Base-by-base conservation (phyloP, 2,888 invertebrate genomes). In the Oligia strigilis region DNA sequence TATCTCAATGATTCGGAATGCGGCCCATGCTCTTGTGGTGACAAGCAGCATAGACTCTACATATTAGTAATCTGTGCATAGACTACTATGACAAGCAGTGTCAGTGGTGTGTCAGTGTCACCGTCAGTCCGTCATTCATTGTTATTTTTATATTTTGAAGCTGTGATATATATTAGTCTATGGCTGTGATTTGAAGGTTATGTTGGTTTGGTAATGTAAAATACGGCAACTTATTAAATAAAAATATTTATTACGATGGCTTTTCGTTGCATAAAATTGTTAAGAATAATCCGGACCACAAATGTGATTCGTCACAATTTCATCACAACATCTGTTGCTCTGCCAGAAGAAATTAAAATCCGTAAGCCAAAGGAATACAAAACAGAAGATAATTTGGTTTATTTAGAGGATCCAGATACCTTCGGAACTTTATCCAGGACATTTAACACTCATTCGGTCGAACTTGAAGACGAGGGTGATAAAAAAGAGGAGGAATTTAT, bases 401-500 rank as follows among this genome's bases (percentile, higher is more conserved):
- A 92, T 88, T 84, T 93, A 64, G 95, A 95, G 86, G 97, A 98
- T 92, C 97, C 98, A 43, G 97, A 98, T 91, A 94, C 90, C 29
- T 98, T 98, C 92, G 98, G 98, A 23, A 95, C 95, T 29, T 92
- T 97, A 70, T 93, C 95, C 49, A 91, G 90, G 62, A 92, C 89
- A 84, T 49, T 87, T 60, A 89, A 87, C 71, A 84, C 81, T 13
- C 88, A 91, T 60, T 85, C 91, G 89, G 95, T 93, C 29, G 88
- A 92, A 58, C 87, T 95, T 78, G 92, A 94, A 86, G 97, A 97
- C 87, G 97, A 97, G 90, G 98, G 97, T 71, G 98, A 98, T 93
- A 89, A 97, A 55, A 94, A 95, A 88, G 98, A 98, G 93, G 97
- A 98, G 84, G 95, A 97, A 71, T 97, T 95, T 91, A 91, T 97